phyloP scores from a whole-genome alignment of 2,113 vertebrate species.

The Ondatra zibethicus region DNA sequence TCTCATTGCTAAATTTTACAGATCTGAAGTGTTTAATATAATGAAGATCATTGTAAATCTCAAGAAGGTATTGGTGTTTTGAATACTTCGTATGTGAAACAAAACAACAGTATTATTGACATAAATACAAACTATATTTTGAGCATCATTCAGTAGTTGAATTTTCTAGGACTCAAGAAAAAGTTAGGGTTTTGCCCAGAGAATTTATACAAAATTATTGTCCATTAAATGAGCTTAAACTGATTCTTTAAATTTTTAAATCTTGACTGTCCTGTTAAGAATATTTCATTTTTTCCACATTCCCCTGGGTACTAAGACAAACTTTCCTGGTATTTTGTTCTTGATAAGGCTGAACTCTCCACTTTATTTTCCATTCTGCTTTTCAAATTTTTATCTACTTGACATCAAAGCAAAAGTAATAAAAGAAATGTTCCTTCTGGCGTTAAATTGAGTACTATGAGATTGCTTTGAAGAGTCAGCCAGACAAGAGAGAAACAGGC shows the following conservation, averaged over 20 bases:
- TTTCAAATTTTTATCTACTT: conserved; percentile 60
- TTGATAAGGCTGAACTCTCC: conserved; percentile 34
- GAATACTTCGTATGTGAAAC: neutral
- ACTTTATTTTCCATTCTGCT: conserved; percentile 44
- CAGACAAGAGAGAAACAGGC: neutral
- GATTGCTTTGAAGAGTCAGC: conserved; percentile 58
- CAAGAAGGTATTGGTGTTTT: neutral
- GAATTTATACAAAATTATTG: neutral
- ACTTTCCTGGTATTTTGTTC: conserved; percentile 7
- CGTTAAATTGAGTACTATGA: conserved; percentile 12
- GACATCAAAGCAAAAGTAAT: conserved; percentile 63
- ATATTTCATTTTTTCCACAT: neutral
- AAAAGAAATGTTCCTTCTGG: conserved; percentile 34
- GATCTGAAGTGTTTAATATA: neutral
- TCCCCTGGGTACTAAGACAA: conserved; percentile 2
- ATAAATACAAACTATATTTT: neutral
- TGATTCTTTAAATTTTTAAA: neutral
- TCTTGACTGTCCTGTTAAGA: neutral
- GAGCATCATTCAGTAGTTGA: neutral
- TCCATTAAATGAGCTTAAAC: neutral
- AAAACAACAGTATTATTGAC: neutral
- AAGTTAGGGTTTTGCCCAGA: neutral
- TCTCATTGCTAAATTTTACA: neutral
- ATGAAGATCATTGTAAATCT: neutral
- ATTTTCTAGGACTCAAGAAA: conserved; percentile 4